Evolutionary conservation across 2,888 invertebrate species (phyloP), one percentile per base, ranked within the genome.

Genomic region (Orchestes rusci): DNA sequence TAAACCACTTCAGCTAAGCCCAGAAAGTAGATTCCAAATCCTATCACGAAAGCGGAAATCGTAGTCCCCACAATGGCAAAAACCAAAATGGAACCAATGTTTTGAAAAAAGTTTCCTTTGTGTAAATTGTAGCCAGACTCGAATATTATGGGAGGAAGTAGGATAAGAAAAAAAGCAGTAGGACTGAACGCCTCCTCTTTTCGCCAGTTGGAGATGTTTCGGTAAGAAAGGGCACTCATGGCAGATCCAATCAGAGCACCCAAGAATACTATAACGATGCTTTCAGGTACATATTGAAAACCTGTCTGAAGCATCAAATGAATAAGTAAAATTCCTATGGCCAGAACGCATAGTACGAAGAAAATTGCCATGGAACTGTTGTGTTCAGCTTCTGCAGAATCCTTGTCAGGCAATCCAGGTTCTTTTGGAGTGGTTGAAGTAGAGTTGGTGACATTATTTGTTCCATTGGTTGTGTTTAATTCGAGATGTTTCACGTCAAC

Each of bases 71-170:
- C 78, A 57, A 97, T 94, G 2, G 99, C 97, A 78, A 99, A 99
- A 1, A 96, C 82, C 61, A 97, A 71, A 59, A 99, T 99, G 3
- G 96, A 95, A n/a, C 95, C 96, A 64, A 99, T 95, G 64, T 99
- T 99, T 70, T 97, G 94, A 61, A 89, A 90, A 61, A 89, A 90
- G 61, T 90, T 89, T 53, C 95, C 96, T 70, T 99, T 99, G 62
- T 99, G 97, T 48, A 99, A 75, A 74, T 97, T 99, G 66, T 97
- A 99, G 2, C 97, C 97, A 2, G 95, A 95, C 70, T 99, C 99
- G 73, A 99, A 99, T 58, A 99, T 99, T 43, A 99, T 99, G 1
- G 99, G 99, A 7, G 99, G 99, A 39, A 99, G 70, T 1, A 99
- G 75, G 2, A 99, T 89, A 39, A 99, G 75, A 64, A 99, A 99